Base-by-base conservation (phyloP, 2,113 vertebrate genomes). In the Chrysemys picta region DNA sequence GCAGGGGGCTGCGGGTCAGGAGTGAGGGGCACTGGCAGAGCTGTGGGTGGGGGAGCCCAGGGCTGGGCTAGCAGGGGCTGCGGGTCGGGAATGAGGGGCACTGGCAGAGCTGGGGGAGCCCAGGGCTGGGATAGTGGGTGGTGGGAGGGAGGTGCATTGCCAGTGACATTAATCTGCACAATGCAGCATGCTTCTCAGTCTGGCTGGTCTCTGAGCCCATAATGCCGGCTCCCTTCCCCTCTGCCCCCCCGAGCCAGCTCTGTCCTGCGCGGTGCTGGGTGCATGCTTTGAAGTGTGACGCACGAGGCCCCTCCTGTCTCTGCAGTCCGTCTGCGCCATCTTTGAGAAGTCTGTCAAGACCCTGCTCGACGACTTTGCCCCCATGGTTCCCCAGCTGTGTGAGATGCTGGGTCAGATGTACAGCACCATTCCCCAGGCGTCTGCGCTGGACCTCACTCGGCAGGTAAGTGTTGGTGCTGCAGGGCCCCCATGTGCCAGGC, bases 331-430 rank as follows among this genome's bases (percentile, higher is more conserved):
- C 87, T 99, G 99, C 56, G 99, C 99, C 86, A 99, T 99, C 97
- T 99, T 99, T 96, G 99, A 99, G 98, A 99, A 99, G 97, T 99
- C 99, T 0, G 99, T 99, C 96, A 99, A 99, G 98, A 99, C 99
- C 1, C 98, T 99, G 12, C 98, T 99, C 69, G 99, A 99, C 91
- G 99, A 99, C 89, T 99, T 99, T 98, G 99, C 99, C 53, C 99
- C 99, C 88, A 99, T 99, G 99, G 99, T 99, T 80, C 99, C 99
- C 95, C 99, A 99, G 98, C 98, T 99, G 52, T 99, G 99, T 56
- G 99, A 99, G 97, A 99, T 99, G 99, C 98, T 99, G 87, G 99
- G 99, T 17, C 99, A 99, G 98, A 99, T 99, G 99, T 99, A 99
- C 97, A 99, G 99, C 97, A 99, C 99, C n/a, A 99, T 99, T 90